phyloP scores from a whole-genome alignment of 2,113 vertebrate species.

The Cygnus atratus region DNA sequence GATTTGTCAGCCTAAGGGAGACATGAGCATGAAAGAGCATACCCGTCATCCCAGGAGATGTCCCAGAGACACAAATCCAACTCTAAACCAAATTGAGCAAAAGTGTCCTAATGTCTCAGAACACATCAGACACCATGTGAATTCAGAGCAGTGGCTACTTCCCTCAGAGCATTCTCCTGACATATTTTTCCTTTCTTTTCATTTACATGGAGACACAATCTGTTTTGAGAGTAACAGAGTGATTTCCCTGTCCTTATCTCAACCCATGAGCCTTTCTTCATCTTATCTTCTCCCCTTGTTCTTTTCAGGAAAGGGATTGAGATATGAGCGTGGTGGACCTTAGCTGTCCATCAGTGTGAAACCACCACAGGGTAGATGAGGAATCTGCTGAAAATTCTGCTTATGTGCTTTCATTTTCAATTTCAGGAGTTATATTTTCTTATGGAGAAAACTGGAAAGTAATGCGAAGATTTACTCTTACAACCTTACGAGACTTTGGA shows the following conservation, averaged over 20 bases:
- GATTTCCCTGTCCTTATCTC: no score
- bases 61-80: neutral
- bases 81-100: neutral
- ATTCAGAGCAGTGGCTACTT: neutral
- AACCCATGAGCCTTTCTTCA: no score
- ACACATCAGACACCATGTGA: neutral
- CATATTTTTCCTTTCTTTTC: neutral
- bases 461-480: slow-evolving; percentile 63
- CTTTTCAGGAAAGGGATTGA: neutral
- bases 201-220: neutral
- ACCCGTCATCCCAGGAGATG: neutral
- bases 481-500: slow-evolving; percentile 52
- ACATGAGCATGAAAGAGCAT: neutral
- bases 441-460: slow-evolving; percentile 59
- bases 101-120: neutral
- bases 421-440: slow-evolving; percentile 53
- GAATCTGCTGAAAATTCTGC: neutral
- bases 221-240: neutral
- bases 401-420: neutral
- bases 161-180: neutral
- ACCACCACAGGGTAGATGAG: neutral
- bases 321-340: neutral
- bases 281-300: neutral
- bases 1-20: neutral
- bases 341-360: neutral